Evolutionary conservation across 2,797 vertebrate genomes (phyloP).

Genomic region (Oceanodroma leucorhoa): DNA sequence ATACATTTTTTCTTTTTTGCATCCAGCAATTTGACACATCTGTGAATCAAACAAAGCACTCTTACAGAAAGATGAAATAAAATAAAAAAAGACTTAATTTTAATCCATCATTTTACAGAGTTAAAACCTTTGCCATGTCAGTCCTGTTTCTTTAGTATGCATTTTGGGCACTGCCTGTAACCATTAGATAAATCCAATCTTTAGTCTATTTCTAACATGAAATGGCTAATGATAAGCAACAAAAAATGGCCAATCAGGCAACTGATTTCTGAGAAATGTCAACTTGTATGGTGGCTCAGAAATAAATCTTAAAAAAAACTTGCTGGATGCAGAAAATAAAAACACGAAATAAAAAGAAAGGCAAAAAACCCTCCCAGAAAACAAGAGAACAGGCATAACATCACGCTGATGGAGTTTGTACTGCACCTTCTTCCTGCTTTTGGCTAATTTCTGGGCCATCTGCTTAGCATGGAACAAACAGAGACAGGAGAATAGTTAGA

Average conservation of each 20-base stretch:
- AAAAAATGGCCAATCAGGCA: conserved; percentile 70
- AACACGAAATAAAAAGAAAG: conserved; percentile 67
- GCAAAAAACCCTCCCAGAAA: conserved; percentile 57
- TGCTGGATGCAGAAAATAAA: conserved; percentile 89
- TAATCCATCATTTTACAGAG: not conserved
- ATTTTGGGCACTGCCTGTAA: conserved; percentile 1
- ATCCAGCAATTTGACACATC: conserved; percentile 83
- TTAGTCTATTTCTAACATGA: conserved; percentile 72
- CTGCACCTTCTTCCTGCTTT: conserved; percentile 98
- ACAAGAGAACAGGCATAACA: conserved; percentile 77
- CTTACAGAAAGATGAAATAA: not conserved
- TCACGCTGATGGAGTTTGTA: conserved; percentile 82
- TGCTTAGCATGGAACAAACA: conserved; percentile 88
- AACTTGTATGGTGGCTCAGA: conserved; percentile 62
- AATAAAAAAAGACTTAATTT: not conserved
- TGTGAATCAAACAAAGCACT: conserved; percentile 30
- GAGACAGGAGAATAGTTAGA: conserved; percentile 87
- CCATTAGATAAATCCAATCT: conserved; percentile 64
- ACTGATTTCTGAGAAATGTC: conserved; percentile 66
- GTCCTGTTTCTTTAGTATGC: conserved; percentile 27
- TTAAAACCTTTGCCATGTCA: conserved; percentile 35
- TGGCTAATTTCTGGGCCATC: conserved; percentile 98
- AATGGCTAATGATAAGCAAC: conserved; percentile 79
- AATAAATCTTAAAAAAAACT: conserved; percentile 73
- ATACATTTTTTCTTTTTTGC: conserved; percentile 80